Evolutionary conservation across 2,113 vertebrate genomes (phyloP), one percentile per base, ranked within the genome.

Genomic region (Periophthalmodon schlosseri): DNA sequence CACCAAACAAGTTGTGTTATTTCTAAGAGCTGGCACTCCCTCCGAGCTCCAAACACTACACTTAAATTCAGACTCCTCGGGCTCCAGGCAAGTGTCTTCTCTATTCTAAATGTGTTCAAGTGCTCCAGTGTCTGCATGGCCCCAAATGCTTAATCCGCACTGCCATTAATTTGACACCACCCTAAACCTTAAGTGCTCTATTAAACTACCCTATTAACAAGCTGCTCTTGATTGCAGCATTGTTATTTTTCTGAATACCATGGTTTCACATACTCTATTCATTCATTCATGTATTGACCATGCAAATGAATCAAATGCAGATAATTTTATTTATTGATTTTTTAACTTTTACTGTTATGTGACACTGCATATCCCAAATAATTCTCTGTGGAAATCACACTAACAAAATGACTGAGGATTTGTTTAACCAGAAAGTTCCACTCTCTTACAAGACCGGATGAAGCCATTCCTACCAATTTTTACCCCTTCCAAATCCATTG

Each of bases 21-120:
- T 65, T n/a, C 63, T 12, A 65, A 34, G 11, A 65, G 63, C 39
- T 39, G 63, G 20, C 34, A 65, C 63, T 65, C 34, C 63, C 20
- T 44, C 3, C 5, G 20, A 11, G 20, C 16, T 44, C 10, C 18
- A 21, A 44, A 65, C n/a, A 44, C n/a, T 56, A 65, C 16, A 44
- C 63, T 65, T 39, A 44, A 5, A 36, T 44, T 44, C 34, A 44
- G 28, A 63, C 60, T 63, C 28, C 2, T 61, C 14, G 9, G 20
- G 63, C 63, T 34, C 34, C 33, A 65, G 63, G 63, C 34, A 65
- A 12, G 34, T 39, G 0, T 65, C 34, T 65, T 39, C 63, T 44
- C 16, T 44, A 36, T 20, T 36, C 9, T n/a, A 65, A 65, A 65
- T 65, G 63, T n/a, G 14, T 8, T 34, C 2, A 16, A 36, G 60